These are phyloP conservation scores for Patiria pectinifera DNA, from an alignment of 53 echinoderm and acorn worm genomes.

Conservation along the genomic window DNA sequence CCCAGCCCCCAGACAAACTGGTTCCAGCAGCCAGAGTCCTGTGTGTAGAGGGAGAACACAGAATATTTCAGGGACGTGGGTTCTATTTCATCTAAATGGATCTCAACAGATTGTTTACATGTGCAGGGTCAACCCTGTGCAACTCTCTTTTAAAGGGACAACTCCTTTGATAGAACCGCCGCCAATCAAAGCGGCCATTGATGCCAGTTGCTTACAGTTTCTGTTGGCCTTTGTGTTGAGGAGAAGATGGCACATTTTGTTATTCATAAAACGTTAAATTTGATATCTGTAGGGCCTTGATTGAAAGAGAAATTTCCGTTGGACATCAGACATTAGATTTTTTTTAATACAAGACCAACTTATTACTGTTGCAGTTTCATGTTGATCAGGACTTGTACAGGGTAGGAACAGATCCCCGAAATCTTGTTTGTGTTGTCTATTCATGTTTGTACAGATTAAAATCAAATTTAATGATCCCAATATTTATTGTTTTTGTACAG, in stretches of 20 bases:
- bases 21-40: conserved; percentile 11
- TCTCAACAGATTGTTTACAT: conserved; percentile 63
- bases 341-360: too few species aligned
- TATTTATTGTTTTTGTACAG: neutral
- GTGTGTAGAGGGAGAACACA: neutral
- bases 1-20: conserved; percentile 34
- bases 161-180: neutral
- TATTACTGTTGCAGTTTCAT: too few species aligned
- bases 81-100: conserved; percentile 65
- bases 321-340: too few species aligned
- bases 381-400: neutral
- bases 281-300: too few species aligned
- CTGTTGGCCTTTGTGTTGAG: too few species aligned
- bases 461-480: neutral
- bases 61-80: conserved; percentile 58
- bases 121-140: conserved; percentile 50
- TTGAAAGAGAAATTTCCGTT: too few species aligned
- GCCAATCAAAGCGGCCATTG: neutral
- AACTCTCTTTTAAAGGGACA: conserved; percentile 44
- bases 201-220: neutral
- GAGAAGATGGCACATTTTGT: too few species aligned
- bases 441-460: neutral
- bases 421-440: neutral
- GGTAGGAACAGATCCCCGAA: neutral
- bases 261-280: too few species aligned